Conservation (phyloP, 2,797 vertebrate species). For the Parotocinclus haroldoi region DNA sequence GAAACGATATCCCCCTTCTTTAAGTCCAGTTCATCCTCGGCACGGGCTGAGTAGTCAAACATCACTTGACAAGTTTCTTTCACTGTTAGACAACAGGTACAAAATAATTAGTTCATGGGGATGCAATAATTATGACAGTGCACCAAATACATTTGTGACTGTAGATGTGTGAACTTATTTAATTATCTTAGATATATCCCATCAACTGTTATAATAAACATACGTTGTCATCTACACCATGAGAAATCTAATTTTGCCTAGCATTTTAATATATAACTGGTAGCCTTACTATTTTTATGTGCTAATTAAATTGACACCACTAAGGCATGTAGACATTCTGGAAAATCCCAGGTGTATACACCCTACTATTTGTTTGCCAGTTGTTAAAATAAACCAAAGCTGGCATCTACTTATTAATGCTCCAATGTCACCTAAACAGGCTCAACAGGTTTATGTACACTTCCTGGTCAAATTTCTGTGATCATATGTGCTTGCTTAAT, state of each 20-base stretch:
- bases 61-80: conserved; percentile 76
- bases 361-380: background rate
- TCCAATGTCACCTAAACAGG: conserved; percentile 18
- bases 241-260: no score
- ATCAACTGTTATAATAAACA: no score
- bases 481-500: no score
- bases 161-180: background rate
- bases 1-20: conserved; percentile 74
- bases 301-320: background rate
- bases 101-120: conserved; percentile 22
- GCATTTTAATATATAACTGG: no score
- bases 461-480: no score
- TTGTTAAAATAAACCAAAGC: background rate
- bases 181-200: no score
- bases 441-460: conserved; percentile 7
- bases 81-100: conserved; percentile 48
- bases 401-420: background rate
- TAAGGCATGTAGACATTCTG: background rate
- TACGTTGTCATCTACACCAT: no score
- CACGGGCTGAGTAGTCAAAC: conserved; percentile 74
- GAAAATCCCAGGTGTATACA: background rate
- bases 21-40: conserved; percentile 77
- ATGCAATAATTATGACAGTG: background rate
- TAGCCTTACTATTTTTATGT: no score
- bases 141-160: background rate